A percentile compares a stretch with the other conserved stretches of the same genome.
Conservation (phyloP, 2,888 invertebrate genomes). For the Linnaemya tessellans region DNA sequence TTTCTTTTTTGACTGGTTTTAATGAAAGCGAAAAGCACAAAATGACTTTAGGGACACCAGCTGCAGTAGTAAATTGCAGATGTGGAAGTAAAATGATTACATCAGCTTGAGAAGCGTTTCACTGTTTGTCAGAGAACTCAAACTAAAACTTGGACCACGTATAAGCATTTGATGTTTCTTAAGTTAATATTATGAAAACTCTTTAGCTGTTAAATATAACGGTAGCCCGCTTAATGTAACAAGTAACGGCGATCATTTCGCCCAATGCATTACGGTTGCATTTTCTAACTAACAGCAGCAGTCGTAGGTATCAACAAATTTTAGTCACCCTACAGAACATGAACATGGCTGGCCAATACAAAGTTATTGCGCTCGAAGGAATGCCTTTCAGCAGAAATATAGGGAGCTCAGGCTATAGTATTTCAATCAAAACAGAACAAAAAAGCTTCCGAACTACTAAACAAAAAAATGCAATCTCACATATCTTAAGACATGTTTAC, state of each 20-base stretch:
- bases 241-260: not conserved
- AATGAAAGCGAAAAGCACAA: constrained; percentile 71
- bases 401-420: too few species aligned
- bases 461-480: too few species aligned
- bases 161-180: constrained; percentile 19
- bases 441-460: too few species aligned
- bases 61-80: constrained; percentile 56
- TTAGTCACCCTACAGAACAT: too few species aligned
- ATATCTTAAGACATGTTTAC: too few species aligned
- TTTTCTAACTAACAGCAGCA: not conserved
- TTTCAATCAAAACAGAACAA: too few species aligned
- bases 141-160: not conserved
- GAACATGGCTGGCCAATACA: too few species aligned
- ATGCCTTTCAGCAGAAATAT: too few species aligned
- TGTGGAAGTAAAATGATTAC: constrained; percentile 34
- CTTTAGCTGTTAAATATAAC: constrained; percentile 65
- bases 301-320: too few species aligned
- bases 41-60: constrained; percentile 71
- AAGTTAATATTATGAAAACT: constrained; percentile 50
- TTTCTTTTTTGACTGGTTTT: not conserved
- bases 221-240: constrained; percentile 34
- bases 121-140: not conserved
- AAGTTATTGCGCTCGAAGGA: too few species aligned
- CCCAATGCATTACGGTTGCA: constrained; percentile 16
- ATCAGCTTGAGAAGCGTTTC: constrained; percentile 11